Percentiles rank a stretch among this genome's conserved stretches.
These are phyloP conservation scores for Philopedon plagiatum DNA, from an alignment of 2,888 invertebrate genomes.

Conservation along the genomic window DNA sequence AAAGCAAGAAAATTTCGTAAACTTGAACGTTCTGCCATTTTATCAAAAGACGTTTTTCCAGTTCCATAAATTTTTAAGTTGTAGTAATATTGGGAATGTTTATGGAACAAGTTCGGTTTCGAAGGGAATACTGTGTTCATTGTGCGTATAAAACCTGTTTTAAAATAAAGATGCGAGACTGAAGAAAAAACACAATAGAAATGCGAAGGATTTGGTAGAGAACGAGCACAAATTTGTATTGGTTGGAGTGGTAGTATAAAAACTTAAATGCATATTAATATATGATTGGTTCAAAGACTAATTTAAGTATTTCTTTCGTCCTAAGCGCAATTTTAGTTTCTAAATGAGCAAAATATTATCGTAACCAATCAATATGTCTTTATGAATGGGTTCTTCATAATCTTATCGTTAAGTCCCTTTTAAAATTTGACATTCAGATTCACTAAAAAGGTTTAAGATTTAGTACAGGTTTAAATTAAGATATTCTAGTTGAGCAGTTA, in stretches of 20 bases:
- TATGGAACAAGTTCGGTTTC: conserved; percentile 7
- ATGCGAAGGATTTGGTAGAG: background rate
- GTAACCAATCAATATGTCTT: no score
- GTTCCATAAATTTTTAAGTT: conserved; percentile 58
- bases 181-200: background rate
- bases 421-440: no score
- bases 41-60: conserved; percentile 52
- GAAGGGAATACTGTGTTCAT: conserved; percentile 1
- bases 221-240: background rate
- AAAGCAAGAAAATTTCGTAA: conserved; percentile 6
- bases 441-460: no score
- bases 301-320: no score
- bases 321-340: no score
- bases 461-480: no score
- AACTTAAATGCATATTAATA: background rate
- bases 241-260: background rate
- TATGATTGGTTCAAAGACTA: no score
- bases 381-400: no score
- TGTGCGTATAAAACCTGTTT: conserved; percentile 10
- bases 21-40: conserved; percentile 19
- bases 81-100: conserved; percentile 16
- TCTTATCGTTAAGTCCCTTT: no score
- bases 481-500: no score
- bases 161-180: conserved; percentile 2
- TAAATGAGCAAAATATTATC: no score